Evolutionary conservation across 2,797 vertebrate genomes (phyloP).

Genomic region (Hephaestus fuliginosus): DNA sequence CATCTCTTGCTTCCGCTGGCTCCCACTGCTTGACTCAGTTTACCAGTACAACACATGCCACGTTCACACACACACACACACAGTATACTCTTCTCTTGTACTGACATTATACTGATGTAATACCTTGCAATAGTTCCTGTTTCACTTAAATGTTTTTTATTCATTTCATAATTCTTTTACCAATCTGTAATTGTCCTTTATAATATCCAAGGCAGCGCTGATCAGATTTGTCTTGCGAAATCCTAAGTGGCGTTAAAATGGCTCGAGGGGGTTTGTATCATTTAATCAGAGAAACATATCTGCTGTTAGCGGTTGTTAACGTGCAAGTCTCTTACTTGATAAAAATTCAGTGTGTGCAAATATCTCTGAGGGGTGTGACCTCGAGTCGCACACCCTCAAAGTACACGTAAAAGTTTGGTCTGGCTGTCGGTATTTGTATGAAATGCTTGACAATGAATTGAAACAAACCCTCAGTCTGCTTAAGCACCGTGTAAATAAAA

Average conservation of each 20-base stretch:
- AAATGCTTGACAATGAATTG: not conserved
- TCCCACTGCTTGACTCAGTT: conserved; percentile 32
- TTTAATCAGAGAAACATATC: not conserved
- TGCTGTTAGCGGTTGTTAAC: not conserved
- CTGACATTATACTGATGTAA: not conserved
- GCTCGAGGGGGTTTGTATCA: not conserved
- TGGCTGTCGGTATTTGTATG: not conserved
- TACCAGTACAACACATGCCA: not conserved
- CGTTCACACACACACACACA: conserved; percentile 12
- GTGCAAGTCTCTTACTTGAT: not conserved
- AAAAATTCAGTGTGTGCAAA: not conserved
- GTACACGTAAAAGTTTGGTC: not conserved
- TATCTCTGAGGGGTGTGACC: not conserved
- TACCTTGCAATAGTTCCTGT: not conserved
- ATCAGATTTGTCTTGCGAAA: not conserved
- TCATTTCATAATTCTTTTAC: not conserved
- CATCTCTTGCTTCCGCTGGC: conserved; percentile 31
- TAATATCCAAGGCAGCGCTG: not conserved
- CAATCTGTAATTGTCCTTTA: not conserved
- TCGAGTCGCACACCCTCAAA: not conserved
- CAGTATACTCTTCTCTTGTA: not conserved
- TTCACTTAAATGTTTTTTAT: not conserved
- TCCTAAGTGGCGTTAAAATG: not conserved
- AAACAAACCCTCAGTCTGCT: conserved; percentile 20
- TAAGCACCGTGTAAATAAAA: conserved; percentile 32